These are phyloP conservation scores for Cephalophus harveyi DNA, from an alignment of 2,113 vertebrate species.

Conservation along the genomic window DNA sequence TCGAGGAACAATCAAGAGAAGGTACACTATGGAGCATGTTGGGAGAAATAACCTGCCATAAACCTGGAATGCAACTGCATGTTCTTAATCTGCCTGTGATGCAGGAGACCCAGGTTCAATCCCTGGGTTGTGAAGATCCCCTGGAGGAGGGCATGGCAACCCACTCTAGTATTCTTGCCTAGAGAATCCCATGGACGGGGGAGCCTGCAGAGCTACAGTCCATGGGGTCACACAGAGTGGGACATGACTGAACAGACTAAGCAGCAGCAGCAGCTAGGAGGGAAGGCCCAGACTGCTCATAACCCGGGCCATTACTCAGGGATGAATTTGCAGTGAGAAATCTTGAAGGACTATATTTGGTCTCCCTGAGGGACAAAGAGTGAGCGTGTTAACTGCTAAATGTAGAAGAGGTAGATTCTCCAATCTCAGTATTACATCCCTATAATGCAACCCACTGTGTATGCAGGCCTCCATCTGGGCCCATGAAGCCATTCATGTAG, in stretches of 20 bases:
- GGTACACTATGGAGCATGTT: background rate
- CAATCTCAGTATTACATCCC: background rate
- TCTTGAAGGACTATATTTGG: background rate
- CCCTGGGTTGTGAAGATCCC: background rate
- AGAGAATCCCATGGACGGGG: background rate
- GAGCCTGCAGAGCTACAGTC: background rate
- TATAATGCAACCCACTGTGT: background rate
- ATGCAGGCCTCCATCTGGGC: background rate
- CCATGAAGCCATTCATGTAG: background rate
- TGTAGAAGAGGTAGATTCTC: background rate
- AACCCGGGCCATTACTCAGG: background rate
- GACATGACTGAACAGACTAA: rapidly evolving
- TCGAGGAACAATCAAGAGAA: background rate
- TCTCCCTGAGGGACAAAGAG: background rate
- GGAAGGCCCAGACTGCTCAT: background rate
- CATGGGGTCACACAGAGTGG: background rate
- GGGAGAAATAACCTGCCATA: background rate
- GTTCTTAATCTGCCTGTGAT: background rate
- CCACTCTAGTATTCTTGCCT: background rate
- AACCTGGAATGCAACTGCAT: background rate
- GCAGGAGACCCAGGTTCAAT: background rate
- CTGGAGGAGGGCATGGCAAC: background rate
- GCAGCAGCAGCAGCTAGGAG: background rate
- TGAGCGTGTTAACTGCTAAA: background rate
- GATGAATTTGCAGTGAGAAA: background rate